phyloP scores from a whole-genome alignment of 1,140 invertebrate genomes.

The Melanaphis sacchari region DNA sequence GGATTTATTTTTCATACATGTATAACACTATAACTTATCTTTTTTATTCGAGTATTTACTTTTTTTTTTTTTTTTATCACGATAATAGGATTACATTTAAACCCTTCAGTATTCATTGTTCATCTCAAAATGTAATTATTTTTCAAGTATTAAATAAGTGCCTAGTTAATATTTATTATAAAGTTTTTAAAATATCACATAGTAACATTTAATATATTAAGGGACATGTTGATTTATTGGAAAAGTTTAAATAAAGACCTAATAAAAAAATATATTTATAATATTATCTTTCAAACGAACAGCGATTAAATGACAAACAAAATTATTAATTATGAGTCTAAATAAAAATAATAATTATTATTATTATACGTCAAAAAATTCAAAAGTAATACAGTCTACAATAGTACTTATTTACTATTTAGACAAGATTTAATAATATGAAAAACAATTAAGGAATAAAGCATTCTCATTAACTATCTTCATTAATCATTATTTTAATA shows the following conservation, averaged over 20 bases:
- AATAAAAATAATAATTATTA: neutral
- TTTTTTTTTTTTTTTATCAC: neutral
- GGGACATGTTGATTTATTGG: no score
- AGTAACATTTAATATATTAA: neutral
- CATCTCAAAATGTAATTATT: neutral
- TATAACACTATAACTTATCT: neutral
- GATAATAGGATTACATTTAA: neutral
- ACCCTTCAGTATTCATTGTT: neutral
- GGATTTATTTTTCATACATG: neutral
- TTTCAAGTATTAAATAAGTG: neutral
- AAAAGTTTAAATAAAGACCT: neutral
- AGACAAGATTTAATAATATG: neutral
- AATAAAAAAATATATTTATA: neutral
- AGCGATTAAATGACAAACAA: no score
- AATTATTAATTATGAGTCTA: no score
- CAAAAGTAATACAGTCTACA: no score
- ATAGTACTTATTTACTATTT: no score
- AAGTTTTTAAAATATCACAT: neutral
- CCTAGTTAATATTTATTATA: neutral
- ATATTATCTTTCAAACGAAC: no score
- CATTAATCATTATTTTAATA: neutral
- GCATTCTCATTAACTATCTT: neutral
- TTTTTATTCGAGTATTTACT: neutral
- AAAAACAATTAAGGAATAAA: neutral
- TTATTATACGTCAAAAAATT: no score